Evolutionary conservation across 2,113 vertebrate species (phyloP).

Genomic region (Caretta caretta): DNA sequence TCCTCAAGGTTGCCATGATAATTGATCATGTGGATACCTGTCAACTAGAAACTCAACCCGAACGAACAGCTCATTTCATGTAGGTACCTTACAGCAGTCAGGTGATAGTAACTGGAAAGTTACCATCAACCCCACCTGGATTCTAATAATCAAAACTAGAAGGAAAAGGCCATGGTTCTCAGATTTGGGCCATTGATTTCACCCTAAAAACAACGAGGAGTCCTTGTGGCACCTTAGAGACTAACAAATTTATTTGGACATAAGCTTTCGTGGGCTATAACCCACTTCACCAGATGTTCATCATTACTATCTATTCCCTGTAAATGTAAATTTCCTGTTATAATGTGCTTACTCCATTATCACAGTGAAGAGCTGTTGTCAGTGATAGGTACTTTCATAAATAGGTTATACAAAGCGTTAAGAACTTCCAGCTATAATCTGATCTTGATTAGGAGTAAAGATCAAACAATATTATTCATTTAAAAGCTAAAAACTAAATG

Average conservation of each 20-base stretch:
- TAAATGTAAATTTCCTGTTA: neutral
- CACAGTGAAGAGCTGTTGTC: neutral
- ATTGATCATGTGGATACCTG: neutral
- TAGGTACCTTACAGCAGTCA: neutral
- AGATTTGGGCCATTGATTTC: neutral
- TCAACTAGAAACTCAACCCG: neutral
- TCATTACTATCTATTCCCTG: neutral
- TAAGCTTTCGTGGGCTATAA: no score
- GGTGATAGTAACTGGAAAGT: neutral
- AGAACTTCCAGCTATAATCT: neutral
- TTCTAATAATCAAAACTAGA: neutral
- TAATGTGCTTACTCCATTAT: neutral
- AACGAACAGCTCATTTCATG: neutral
- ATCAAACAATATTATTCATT: neutral
- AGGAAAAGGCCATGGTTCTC: neutral
- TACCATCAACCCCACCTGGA: neutral
- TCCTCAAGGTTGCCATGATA: neutral
- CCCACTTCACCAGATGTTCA: neutral
- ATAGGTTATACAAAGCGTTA: neutral
- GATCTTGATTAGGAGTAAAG: neutral
- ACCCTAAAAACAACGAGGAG: neutral
- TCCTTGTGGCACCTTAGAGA: no score
- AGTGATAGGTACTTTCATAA: neutral
- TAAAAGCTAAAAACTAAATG: neutral
- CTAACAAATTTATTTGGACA: no score